A percentile compares a stretch with the other conserved stretches of the same genome.
Evolutionary conservation across 1,140 invertebrate genomes (phyloP).

Genomic region (Eumaeus atala): DNA sequence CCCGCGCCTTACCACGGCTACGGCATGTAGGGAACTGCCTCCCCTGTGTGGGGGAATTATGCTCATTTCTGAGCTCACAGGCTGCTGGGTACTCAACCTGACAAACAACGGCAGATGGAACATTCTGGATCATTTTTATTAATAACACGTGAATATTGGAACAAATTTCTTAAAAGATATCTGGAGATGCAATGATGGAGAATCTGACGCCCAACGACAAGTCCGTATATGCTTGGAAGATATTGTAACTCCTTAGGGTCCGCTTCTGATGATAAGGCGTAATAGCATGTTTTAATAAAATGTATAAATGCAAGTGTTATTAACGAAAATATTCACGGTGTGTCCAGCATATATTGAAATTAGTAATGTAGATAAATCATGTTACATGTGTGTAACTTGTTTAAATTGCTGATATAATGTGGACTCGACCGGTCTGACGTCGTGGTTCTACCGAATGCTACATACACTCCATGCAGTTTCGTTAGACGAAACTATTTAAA

Average conservation of each 20-base stretch:
- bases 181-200: too few relatives aligned
- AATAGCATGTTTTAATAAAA: too few relatives aligned
- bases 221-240: too few relatives aligned
- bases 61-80: constrained; percentile 26
- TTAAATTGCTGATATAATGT: background rate
- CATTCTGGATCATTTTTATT: too few relatives aligned
- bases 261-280: too few relatives aligned
- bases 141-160: too few relatives aligned
- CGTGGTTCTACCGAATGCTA: background rate
- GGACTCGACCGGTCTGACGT: background rate
- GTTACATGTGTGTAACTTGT: constrained; percentile 4
- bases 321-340: background rate
- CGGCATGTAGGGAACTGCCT: constrained; percentile 65
- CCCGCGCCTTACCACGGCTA: constrained; percentile 71
- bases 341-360: constrained; percentile 2
- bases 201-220: too few relatives aligned
- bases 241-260: too few relatives aligned
- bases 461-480: constrained; percentile 1
- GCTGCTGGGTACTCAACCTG: constrained; percentile 1
- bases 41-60: constrained; percentile 30
- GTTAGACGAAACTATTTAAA: constrained; percentile 1
- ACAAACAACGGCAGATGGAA: too few relatives aligned
- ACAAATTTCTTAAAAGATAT: too few relatives aligned
- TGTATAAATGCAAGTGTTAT: background rate
- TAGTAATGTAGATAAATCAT: constrained; percentile 8